Evolutionary conservation across 2,113 vertebrate species (phyloP), one percentile per base, ranked within the genome.

Genomic region (Platysternon megacephalum): DNA sequence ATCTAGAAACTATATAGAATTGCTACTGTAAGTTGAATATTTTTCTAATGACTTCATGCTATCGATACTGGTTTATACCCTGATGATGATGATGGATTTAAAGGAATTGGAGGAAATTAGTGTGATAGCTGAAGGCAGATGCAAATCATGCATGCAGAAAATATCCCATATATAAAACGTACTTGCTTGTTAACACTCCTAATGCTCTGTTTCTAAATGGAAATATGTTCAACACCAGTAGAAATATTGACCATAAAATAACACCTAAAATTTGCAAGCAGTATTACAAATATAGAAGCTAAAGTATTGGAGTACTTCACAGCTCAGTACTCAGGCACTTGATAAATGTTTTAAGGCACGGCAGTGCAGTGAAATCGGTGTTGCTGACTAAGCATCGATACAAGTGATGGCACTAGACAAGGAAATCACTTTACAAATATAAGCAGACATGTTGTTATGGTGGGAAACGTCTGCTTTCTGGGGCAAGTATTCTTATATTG

Each of bases 51-150:
- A 94, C 82, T 91, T 85, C 87, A 1, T 89, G 76, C 80, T 85
- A 13, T 55, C 93, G 93, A 79, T 0, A 0, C 58, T 91, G 68
- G 12, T 17, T 94, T 93, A 88, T 90, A 79, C 35, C 26, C 12
- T 24, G 46, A 42, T 91, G 65, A 91, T 95, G 46, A 53, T 91
- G 65, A 87, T 94, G 49, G 74, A 68, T 94, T 81, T 94, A 82
- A 65, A 87, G 78, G 28, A 72, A 61, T 56, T 78, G 35, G 26
- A 93, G 91, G 88, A 93, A 87, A 42, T 44, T 90, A 68, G 86
- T 2, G 2, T 68, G 81, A 48, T 61, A 89, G 61, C 91, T 84
- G 90, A 91, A 68, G 82, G 93, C 93, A 84, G 61, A 35, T 11
- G 17, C 13, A 82, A 2, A 0, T 1, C 81, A n/a, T 10, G 61